Base-by-base conservation (phyloP, 1,140 invertebrate species). In the Phortica variegata region DNA sequence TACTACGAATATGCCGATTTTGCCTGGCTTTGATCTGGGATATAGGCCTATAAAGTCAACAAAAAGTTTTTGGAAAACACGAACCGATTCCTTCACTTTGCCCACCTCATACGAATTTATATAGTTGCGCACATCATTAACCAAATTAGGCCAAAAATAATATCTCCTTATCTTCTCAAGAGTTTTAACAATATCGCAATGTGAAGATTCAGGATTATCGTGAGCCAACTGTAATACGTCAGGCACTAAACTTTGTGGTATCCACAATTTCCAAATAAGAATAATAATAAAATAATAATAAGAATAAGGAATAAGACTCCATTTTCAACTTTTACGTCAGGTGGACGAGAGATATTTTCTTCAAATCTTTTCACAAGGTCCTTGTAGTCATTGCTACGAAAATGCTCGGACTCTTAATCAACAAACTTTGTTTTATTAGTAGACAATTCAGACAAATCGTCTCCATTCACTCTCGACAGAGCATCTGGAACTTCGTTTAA, bases 21-120 rank as follows among this genome's bases (percentile, higher is more conserved):
- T 36, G 4, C 46, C 46, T 10, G 6, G 16, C 18, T 19, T 31
- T 10, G 37, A 32, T 16, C 26, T 19, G 8, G 38, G 37, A 41
- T 33, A 48, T 2, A 38, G 46, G 9, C 46, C 46, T 13, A 40
- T 10, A 9, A 48, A 33, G 16, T 48, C 46, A 3, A 40, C 38
- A 23, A n/a, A 40, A 7, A 48, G 13, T 18, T 17, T n/a, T 26
- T 40, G 46, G 16, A 29, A 48, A 10, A 17, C 3, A 2, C 37
- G 17, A n/a, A 6, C 4, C 3, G n/a, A 29, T 46, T 46, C 10
- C 18, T 21, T 4, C 9, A 13, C 15, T n/a, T 29, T 38, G 18
- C 44, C 36, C 3, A 46, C 10, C 3, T 36, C 34, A 37, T 19
- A 46, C 7, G 6, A n/a, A 8, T 15, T 12, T 4, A 47, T 33